Base-by-base conservation (phyloP, 2,888 invertebrate species). In the Malthinus seriepunctatus region DNA sequence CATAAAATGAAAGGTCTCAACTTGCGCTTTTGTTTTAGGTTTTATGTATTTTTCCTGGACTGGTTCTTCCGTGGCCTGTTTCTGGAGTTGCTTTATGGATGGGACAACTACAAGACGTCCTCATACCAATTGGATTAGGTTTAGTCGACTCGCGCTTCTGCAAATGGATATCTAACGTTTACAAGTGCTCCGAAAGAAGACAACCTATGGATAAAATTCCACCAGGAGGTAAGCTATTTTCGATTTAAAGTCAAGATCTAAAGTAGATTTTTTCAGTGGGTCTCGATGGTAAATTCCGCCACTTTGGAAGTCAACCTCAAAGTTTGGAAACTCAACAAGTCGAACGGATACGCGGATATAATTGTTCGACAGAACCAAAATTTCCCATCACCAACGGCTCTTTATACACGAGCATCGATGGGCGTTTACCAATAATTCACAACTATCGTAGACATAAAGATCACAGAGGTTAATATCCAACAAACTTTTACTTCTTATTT, bases 361-460 rank as follows among this genome's bases (percentile, higher is more conserved):
- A 78, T 76, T 59, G 39, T 15, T 70, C 73, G 34, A 78, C 81
- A 34, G 82, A 82, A 47, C 80, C 82, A 52, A 80, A 84, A 68
- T 84, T 85, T 71, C 84, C 84, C 6, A 80, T 85, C 61, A 84
- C 84, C 12, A 84, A 84, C 68, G 84, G 84, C 37, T 84, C 84
- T 7, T 76, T 84, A 38, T 84, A 84, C 68, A 79, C 79, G 23
- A 78, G 78, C 63, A 78, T 79, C 38, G 79, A 79, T 65, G 84
- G 84, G 7, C 73, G 83, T 58, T 73, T 83, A 64, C 84, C 84
- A 51, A 81, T 80, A 12, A 77, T 81, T 35, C 81, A 81, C 60
- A 80, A 81, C 67, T 81, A 81, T 65, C 69, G 81, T 52, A 68
- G 80, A 61, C 77, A 76, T 60, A 73, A 75, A 66, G 78, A 78